phyloP scores from a whole-genome alignment of 2,888 invertebrate genomes.

The Suillia variegata region DNA sequence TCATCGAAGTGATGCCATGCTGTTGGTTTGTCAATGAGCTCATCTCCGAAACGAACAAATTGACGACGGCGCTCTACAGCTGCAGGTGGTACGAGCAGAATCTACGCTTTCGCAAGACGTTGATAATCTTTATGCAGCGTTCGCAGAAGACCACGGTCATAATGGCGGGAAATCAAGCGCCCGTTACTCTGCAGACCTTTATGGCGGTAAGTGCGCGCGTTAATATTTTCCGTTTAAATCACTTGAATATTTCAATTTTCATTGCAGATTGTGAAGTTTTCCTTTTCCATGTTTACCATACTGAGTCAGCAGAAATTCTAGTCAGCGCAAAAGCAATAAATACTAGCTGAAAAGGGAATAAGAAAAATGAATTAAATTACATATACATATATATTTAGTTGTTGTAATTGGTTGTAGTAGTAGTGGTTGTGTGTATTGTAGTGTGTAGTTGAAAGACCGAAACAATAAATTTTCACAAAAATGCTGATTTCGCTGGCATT shows the following conservation, averaged over 20 bases:
- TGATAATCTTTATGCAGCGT: slow-evolving; percentile 45
- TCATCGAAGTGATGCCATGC: slow-evolving; percentile 36
- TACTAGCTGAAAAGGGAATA: neutral
- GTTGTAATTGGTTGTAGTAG: too few relatives aligned
- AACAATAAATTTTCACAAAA: too few relatives aligned
- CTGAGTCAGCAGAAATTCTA: slow-evolving; percentile 12
- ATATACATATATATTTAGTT: too few relatives aligned
- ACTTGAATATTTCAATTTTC: neutral
- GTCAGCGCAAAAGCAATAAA: neutral
- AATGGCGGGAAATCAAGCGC: slow-evolving; percentile 37
- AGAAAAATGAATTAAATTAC: neutral
- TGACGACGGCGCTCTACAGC: slow-evolving; percentile 38
- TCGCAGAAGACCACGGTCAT: slow-evolving; percentile 33
- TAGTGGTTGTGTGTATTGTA: too few relatives aligned
- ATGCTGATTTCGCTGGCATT: too few relatives aligned
- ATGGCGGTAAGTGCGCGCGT: slow-evolving; percentile 27
- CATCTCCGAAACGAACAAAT: slow-evolving; percentile 29
- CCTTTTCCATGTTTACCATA: slow-evolving; percentile 37
- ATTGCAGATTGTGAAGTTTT: slow-evolving; percentile 24
- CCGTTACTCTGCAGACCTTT: slow-evolving; percentile 39
- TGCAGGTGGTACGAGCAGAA: slow-evolving; percentile 41
- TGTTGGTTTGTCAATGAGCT: slow-evolving; percentile 37
- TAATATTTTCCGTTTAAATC: neutral
- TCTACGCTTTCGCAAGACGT: slow-evolving; percentile 32
- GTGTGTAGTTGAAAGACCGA: too few relatives aligned